A percentile compares a stretch with the other conserved stretches of the same genome.
These are phyloP conservation scores for Axis porcinus DNA, from an alignment of 2,113 vertebrate species.

Conservation along the genomic window DNA sequence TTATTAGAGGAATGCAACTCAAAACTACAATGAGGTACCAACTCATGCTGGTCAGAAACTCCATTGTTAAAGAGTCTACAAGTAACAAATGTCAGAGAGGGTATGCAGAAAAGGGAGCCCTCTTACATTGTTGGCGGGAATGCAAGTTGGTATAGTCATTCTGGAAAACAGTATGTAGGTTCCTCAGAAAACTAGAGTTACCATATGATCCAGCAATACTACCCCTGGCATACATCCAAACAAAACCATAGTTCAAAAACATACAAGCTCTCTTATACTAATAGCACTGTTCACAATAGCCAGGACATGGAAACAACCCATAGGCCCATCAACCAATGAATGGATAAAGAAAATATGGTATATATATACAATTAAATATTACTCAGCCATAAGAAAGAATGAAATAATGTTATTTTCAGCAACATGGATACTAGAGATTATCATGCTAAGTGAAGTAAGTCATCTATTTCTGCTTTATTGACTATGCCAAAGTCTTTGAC, in stretches of 20 bases:
- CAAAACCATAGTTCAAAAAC: not conserved
- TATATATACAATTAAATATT: not conserved
- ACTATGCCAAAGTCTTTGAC: too few species aligned
- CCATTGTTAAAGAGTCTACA: not conserved
- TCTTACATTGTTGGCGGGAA: not conserved
- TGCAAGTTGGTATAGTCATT: not conserved
- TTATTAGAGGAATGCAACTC: not conserved
- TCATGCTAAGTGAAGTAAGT: not conserved
- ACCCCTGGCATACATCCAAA: not conserved
- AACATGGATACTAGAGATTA: not conserved
- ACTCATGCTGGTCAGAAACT: not conserved
- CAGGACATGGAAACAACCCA: not conserved
- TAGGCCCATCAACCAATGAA: not conserved
- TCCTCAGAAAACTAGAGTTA: not conserved
- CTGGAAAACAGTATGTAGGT: not conserved
- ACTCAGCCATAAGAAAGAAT: not conserved
- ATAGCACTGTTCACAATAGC: not conserved
- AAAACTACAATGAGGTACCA: not conserved
- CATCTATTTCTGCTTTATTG: not conserved
- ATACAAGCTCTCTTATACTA: not conserved
- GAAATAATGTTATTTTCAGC: not conserved
- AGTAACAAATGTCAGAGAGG: not conserved
- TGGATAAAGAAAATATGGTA: not conserved
- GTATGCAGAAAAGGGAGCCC: not conserved
- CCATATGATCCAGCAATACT: not conserved